Percentiles rank a stretch among this genome's conserved stretches.
phyloP scores from a whole-genome alignment of 2,888 invertebrate species.

The Adineta ricciae region DNA sequence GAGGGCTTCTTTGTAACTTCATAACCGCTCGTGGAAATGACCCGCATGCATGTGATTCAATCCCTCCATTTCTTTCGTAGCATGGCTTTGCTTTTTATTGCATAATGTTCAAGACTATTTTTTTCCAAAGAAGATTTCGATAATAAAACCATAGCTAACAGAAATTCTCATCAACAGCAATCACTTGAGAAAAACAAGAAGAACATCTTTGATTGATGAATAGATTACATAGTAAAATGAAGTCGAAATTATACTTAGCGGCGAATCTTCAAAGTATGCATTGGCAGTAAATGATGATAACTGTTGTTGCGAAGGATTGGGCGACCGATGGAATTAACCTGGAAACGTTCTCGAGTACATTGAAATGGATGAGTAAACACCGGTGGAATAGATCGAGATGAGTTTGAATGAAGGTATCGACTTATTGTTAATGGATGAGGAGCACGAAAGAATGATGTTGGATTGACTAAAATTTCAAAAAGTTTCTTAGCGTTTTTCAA shows the following conservation, averaged over 20 bases:
- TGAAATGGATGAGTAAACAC: background rate
- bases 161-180: background rate
- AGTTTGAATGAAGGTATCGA: background rate
- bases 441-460: background rate
- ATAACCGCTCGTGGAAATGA: background rate
- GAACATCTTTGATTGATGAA: background rate
- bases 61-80: background rate
- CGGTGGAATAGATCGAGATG: background rate
- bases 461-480: background rate
- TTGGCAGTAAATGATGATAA: background rate
- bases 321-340: background rate
- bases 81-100: no score
- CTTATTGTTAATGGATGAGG: background rate
- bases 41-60: background rate
- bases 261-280: background rate
- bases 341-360: slow-evolving; percentile 11
- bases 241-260: background rate
- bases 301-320: background rate
- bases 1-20: slow-evolving; percentile 25
- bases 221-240: background rate
- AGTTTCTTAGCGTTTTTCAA: no score
- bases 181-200: background rate
- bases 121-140: background rate
- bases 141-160: background rate
- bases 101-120: background rate